Conservation (phyloP, 2,888 invertebrate genomes). For the Plemyria rubiginata region DNA sequence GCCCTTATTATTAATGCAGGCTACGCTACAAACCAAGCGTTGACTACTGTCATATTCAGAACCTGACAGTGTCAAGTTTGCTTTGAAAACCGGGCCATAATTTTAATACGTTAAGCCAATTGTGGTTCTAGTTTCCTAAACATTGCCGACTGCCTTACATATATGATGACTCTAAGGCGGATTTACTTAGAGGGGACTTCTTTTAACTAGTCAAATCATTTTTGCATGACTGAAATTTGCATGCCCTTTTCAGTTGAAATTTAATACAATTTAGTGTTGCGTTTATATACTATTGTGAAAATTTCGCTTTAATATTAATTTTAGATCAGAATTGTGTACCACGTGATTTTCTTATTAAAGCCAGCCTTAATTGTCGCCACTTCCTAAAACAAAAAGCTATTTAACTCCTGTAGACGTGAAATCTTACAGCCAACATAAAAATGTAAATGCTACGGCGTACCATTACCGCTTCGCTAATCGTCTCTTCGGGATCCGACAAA, state of each 20-base stretch:
- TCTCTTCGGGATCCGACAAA: constrained; percentile 22
- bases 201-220: too few relatives aligned
- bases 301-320: too few relatives aligned
- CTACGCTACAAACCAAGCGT: constrained; percentile 42
- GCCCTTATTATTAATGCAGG: constrained; percentile 52
- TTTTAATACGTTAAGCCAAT: constrained; percentile 37
- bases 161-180: too few relatives aligned
- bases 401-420: constrained; percentile 36
- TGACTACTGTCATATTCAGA: constrained; percentile 50
- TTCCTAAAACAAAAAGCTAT: not conserved
- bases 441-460: constrained; percentile 30
- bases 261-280: too few relatives aligned
- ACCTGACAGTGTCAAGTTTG: constrained; percentile 42
- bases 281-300: too few relatives aligned
- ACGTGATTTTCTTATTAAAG: not conserved
- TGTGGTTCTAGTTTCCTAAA: not conserved
- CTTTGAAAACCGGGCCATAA: constrained; percentile 39
- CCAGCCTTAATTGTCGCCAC: not conserved
- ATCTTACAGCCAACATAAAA: constrained; percentile 43
- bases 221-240: too few relatives aligned
- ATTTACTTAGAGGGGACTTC: too few relatives aligned
- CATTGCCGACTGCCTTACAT: not conserved
- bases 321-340: not conserved
- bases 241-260: too few relatives aligned
- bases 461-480: constrained; percentile 38